Base-by-base conservation (phyloP, 2,113 vertebrate genomes). In the Anhinga rufa region DNA sequence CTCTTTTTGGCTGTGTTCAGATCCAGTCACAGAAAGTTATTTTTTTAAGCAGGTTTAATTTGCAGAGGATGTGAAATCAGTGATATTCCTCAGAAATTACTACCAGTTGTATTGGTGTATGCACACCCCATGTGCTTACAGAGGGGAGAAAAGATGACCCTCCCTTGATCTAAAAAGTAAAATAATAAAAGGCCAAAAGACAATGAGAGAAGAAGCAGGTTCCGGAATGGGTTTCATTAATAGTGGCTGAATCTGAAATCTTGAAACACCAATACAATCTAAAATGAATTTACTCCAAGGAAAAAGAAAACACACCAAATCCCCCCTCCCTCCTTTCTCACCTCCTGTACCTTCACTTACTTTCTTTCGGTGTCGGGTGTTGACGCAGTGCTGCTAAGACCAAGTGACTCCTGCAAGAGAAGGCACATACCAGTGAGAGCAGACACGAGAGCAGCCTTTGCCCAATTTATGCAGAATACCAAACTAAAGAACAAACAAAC, bases 331-430 rank as follows among this genome's bases (percentile, higher is more conserved):
- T 92, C 78, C 36, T 29, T 69, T 85, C 71, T 68, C 72, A 49
- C 46, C n/a, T 91, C n/a, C 71, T 66, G 32, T 38, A 78, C 49
- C 57, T 38, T 86, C 48, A 98, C 99, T 97, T 99, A 99, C 99
- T 99, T 99, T 98, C 99, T 98, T 96, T 99, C 99, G 15, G 98
- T 98, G 97, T 99, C 99, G 22, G 99, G 99, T 32, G 99, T 99
- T 92, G 99, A 99, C 11, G 98, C 97, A 0, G 98, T 96, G 69
- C 99, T 99, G 96, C 98, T 99, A 97, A 99, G 98, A 89, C 98
- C 99, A 76, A 99, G 98, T 0, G 99, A 99, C 93, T 99, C 99
- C 99, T 99, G 98, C 40, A 95, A 98, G 85, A 97, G 74, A 98
- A 92, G 82, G 97, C 54, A 66, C 13, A 36, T 4, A 88, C 77